Conservation (phyloP, 2,113 vertebrate species). For the Propithecus coquereli region DNA sequence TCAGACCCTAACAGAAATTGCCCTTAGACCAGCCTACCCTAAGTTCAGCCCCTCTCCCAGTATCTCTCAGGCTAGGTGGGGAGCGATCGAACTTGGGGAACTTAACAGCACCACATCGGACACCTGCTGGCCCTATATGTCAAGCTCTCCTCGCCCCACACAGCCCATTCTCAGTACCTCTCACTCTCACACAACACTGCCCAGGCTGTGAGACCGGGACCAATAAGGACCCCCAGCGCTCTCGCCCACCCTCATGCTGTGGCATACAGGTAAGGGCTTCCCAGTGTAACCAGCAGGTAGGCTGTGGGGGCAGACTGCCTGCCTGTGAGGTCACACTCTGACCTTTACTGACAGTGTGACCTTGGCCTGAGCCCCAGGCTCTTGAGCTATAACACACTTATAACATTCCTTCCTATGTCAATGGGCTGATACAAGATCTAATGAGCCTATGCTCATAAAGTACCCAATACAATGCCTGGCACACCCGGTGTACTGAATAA, state of each 20-base stretch:
- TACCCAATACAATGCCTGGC: background rate
- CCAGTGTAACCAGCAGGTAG: background rate
- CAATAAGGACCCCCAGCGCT: background rate
- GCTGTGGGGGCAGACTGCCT: background rate
- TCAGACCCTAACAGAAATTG: background rate
- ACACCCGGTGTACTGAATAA: background rate
- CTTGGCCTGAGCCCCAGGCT: background rate
- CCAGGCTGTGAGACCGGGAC: no score
- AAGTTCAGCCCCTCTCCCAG: no score
- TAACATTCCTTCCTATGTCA: background rate
- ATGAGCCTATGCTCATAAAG: background rate
- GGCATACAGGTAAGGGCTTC: background rate
- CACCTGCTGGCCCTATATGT: rapidly evolving
- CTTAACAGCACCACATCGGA: background rate
- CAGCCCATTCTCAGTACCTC: background rate
- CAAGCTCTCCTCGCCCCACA: background rate
- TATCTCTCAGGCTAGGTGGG: background rate
- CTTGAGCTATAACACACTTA: background rate
- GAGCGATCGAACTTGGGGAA: no score
- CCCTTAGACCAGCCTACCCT: background rate
- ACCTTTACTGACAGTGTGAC: background rate
- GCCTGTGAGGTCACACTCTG: background rate
- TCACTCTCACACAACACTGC: no score
- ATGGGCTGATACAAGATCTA: background rate
- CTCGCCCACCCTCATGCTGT: background rate